A percentile compares a stretch with the other conserved stretches of the same genome.
phyloP scores from a whole-genome alignment of 2,888 invertebrate species.

The Microctonus brassicae region DNA sequence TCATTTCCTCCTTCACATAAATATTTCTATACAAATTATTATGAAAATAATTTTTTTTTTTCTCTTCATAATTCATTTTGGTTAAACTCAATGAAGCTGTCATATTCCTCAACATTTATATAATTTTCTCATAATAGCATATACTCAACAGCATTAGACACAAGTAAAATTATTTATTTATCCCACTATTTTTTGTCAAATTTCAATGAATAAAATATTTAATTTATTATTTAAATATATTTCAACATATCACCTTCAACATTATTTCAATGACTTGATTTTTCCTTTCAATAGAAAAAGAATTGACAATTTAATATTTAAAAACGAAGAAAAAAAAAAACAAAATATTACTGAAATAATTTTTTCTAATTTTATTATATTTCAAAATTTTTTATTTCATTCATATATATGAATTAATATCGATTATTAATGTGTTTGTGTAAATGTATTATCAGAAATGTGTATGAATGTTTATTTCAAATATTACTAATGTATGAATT shows the following conservation, averaged over 20 bases:
- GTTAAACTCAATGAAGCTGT: not conserved
- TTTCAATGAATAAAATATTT: too few species aligned
- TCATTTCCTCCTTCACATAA: not conserved
- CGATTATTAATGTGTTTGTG: too few species aligned
- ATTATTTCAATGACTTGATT: too few species aligned
- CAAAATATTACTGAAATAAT: too few species aligned
- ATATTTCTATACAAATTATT: not conserved
- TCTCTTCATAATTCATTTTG: not conserved
- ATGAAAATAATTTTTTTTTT: conserved; percentile 12
- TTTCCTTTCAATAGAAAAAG: too few species aligned
- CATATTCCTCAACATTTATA: not conserved
- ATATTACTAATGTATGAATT: conserved; percentile 2
- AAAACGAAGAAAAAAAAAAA: too few species aligned
- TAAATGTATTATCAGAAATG: not conserved
- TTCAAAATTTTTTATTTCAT: too few species aligned
- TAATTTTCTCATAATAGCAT: not conserved
- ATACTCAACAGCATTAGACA: not conserved
- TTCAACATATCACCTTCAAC: too few species aligned
- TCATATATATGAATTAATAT: too few species aligned
- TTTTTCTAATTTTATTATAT: too few species aligned
- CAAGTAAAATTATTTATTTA: not conserved
- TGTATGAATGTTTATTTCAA: not conserved
- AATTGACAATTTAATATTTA: too few species aligned
- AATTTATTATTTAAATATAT: too few species aligned
- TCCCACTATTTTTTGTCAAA: not conserved